These are phyloP conservation scores for Epinephelus lanceolatus DNA, from an alignment of 2,113 vertebrate species.

Conservation along the genomic window DNA sequence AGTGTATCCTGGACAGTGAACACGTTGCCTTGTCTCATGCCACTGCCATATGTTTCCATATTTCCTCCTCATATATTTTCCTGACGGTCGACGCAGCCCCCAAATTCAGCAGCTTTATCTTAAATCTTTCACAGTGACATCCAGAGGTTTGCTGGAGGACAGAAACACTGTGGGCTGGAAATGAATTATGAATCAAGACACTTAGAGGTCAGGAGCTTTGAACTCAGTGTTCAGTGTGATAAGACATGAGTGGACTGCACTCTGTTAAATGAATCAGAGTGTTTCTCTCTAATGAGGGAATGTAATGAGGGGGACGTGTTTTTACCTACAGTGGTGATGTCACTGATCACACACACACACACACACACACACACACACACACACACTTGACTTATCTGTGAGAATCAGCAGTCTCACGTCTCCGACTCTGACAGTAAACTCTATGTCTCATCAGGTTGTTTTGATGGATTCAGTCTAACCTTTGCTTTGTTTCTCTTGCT, in stretches of 20 bases:
- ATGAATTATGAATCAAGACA: constrained; percentile 44
- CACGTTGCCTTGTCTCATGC: neutral
- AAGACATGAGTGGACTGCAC: constrained; percentile 19
- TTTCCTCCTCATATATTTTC: neutral
- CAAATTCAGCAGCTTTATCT: neutral
- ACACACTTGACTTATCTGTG: too few relatives aligned
- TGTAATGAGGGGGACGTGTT: constrained; percentile 5
- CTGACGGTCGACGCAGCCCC: neutral
- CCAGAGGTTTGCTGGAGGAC: constrained; percentile 26
- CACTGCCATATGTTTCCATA: neutral
- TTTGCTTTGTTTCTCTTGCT: constrained; percentile 42
- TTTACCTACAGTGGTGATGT: neutral
- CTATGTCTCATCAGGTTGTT: constrained; percentile 8
- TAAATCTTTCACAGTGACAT: constrained; percentile 20
- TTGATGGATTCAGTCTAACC: constrained; percentile 30
- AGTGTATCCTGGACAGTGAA: neutral
- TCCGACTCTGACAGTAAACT: constrained; percentile 25
- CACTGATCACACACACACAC: neutral
- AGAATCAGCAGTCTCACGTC: constrained; percentile 3
- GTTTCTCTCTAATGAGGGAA: constrained; percentile 18
- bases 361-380: too few relatives aligned
- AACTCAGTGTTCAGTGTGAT: constrained; percentile 19
- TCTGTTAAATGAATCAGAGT: constrained; percentile 14
- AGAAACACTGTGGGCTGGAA: constrained; percentile 9
- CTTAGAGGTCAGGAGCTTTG: constrained; percentile 18